Base-by-base conservation (phyloP, 2,113 vertebrate species). In the Pithys albifrons region DNA sequence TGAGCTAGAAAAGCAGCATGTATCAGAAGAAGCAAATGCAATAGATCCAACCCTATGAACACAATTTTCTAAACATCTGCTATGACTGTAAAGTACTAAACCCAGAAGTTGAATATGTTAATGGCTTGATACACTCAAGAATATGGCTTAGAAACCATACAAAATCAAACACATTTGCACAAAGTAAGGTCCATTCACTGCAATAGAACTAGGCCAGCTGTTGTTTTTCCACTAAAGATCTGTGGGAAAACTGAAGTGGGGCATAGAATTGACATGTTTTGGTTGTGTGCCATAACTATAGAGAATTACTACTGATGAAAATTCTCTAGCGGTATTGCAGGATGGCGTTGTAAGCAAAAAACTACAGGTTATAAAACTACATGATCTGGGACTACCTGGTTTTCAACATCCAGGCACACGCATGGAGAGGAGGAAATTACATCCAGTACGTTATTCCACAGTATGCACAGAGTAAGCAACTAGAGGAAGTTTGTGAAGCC, bases 31-130 rank as follows among this genome's bases (percentile, higher is more conserved):
- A 94, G 75, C 91, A 97, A 93, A 93, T 92, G 86, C 54, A 65
- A 62, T 5, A 70, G 95, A 97, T 95, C 41, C 91, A 93, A 71
- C 72, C n/a, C 57, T 76, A 77, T 85, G 92, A 96, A 94, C 90
- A 94, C 80, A 91, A 87, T 90, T 95, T 95, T 95, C 91, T 89
- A 91, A 96, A 90, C 88, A 95, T 92, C 95, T 92, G 91, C 27
- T 89, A 19, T 52, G 74, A 59, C 16, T 91, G 19, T 64, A 71
- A 51, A 81, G 72, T 37, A 89, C 54, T 83, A 71, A 96, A 95
- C 72, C 23, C n/a, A 77, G 89, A 85, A 65, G 25, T 65, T 10
- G 6, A 86, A 80, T 45, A 72, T 29, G 67, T 74, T 92, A 92
- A 89, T 89, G 79, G 76, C 57, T 95, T 69, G 58, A 16, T 67